Evolutionary conservation across 2,113 vertebrate species (phyloP).

Genomic region (Nestor notabilis): DNA sequence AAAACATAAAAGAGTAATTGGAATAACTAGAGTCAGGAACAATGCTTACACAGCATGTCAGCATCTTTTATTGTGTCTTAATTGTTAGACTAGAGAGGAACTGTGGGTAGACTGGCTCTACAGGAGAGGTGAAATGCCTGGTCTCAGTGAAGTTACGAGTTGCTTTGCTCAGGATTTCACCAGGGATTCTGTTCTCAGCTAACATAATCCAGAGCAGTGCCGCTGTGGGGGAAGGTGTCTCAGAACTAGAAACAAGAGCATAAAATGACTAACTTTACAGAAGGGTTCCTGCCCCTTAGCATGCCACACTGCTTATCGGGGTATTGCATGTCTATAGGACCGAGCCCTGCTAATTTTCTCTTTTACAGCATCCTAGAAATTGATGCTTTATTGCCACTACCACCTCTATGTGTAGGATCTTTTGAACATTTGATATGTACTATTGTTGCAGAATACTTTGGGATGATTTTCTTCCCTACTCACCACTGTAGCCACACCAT

Average conservation of each 20-base stretch:
- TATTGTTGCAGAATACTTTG: background rate
- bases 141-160: background rate
- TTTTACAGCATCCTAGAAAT: background rate
- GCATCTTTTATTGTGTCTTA: conserved; percentile 70
- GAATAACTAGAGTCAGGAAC: conserved; percentile 62
- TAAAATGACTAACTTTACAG: too few species aligned
- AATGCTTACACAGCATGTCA: conserved; percentile 73
- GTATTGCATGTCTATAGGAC: rapidly evolving
- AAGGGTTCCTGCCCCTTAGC: background rate
- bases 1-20: conserved; percentile 77
- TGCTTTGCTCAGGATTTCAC: background rate
- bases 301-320: background rate
- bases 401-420: too few species aligned
- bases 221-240: background rate
- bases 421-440: background rate
- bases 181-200: background rate
- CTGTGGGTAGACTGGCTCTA: background rate
- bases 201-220: background rate
- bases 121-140: background rate
- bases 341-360: background rate
- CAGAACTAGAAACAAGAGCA: background rate
- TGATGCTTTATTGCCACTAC: background rate
- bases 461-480: background rate
- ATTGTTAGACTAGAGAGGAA: background rate
- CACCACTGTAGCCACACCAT: background rate